Percentiles rank a stretch among this genome's conserved stretches.
Evolutionary conservation across 2,113 vertebrate genomes (phyloP).

Genomic region (Chamaetylas fuelleborni): DNA sequence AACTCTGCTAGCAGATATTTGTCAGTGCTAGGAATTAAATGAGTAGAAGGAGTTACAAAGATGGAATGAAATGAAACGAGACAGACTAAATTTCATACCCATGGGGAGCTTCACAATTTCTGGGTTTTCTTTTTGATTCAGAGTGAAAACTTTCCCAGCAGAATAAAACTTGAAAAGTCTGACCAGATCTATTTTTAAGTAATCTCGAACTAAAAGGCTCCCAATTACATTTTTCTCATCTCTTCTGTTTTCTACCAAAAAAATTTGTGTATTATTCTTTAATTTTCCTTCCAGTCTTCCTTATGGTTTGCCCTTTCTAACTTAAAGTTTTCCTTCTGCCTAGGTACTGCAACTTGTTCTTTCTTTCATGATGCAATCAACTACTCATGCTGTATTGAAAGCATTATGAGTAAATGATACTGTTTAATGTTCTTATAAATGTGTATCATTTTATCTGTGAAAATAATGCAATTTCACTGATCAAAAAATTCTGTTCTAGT

Average conservation of each 20-base stretch:
- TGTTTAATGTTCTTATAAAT: background rate
- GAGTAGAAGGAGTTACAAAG: background rate
- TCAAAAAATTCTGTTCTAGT: background rate
- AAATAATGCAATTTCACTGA: background rate
- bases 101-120: background rate
- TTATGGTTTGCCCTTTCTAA: background rate
- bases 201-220: background rate
- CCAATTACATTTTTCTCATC: background rate
- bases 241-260: background rate
- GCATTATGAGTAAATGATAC: background rate
- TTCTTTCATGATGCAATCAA: background rate
- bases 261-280: background rate
- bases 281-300: background rate
- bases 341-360: background rate
- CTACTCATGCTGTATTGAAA: background rate
- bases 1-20: background rate
- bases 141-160: background rate
- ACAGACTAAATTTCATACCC: background rate
- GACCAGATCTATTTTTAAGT: background rate
- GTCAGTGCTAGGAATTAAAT: background rate
- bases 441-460: background rate
- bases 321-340: background rate
- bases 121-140: background rate
- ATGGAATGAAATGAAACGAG: background rate
- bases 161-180: background rate